A percentile compares a stretch with the other conserved stretches of the same genome.
Conservation (phyloP, 1,140 invertebrate genomes). For the Aphaenogaster rudis region DNA sequence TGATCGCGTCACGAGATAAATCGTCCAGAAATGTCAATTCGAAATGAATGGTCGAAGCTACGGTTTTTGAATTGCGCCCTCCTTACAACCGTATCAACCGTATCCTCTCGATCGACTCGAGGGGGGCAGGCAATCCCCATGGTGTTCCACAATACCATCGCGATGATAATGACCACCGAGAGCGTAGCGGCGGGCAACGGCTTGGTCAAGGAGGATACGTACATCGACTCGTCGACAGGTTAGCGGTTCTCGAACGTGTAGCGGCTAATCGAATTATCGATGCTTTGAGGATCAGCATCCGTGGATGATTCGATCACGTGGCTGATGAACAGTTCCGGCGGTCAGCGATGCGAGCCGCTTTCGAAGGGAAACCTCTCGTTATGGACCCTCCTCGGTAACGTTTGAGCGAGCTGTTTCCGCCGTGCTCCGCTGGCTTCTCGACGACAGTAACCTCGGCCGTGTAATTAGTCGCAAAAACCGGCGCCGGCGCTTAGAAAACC, state of each 20-base stretch:
- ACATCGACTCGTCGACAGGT: constrained; percentile 77
- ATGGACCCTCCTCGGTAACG: constrained; percentile 74
- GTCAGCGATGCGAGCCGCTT: constrained; percentile 85
- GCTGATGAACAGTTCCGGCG: constrained; percentile 83
- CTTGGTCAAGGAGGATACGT: constrained; percentile 65
- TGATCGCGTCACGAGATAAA: background rate
- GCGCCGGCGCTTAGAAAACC: constrained; percentile 17
- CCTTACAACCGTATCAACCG: background rate
- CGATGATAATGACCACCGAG: constrained; percentile 48
- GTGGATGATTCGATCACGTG: constrained; percentile 86
- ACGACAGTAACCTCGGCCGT: constrained; percentile 64
- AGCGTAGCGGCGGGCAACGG: constrained; percentile 45
- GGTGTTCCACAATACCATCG: constrained; percentile 29
- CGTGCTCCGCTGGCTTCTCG: constrained; percentile 68
- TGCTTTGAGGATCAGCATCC: constrained; percentile 86
- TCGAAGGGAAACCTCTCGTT: constrained; percentile 80
- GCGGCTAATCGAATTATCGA: constrained; percentile 87
- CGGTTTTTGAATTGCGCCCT: constrained; percentile 7
- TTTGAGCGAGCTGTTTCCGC: constrained; percentile 74
- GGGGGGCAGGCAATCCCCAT: background rate
- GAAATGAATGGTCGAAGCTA: background rate
- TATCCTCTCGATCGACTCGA: background rate
- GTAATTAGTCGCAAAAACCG: constrained; percentile 69
- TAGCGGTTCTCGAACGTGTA: constrained; percentile 85
- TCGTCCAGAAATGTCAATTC: background rate